Evolutionary conservation across 1,140 invertebrate species (phyloP).

Genomic region (Zaprionus capensis): DNA sequence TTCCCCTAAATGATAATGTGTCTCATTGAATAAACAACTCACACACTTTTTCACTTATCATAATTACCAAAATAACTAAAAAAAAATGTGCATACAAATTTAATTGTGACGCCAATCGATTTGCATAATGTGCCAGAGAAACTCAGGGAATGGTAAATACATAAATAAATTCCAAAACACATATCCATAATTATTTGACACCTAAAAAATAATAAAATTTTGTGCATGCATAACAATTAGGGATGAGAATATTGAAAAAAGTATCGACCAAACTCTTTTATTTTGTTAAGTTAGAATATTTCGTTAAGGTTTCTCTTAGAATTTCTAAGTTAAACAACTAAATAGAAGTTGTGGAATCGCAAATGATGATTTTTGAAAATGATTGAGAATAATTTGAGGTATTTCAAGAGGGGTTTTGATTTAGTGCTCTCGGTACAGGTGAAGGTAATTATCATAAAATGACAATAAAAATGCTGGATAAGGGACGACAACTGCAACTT

Average conservation of each 20-base stretch:
- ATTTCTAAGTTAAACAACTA: neutral
- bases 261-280: neutral
- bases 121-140: constrained; percentile 38
- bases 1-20: neutral
- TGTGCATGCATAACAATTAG: constrained; percentile 49
- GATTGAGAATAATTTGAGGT: constrained; percentile 15
- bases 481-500: constrained; percentile 48
- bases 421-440: constrained; percentile 9
- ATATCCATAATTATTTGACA: constrained; percentile 71
- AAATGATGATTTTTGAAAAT: constrained; percentile 22
- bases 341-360: neutral
- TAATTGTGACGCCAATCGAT: constrained; percentile 32
- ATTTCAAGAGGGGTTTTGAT: constrained; percentile 17
- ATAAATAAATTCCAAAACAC: constrained; percentile 19
- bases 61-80: constrained; percentile 34
- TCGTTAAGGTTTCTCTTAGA: neutral
- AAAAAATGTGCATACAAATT: constrained; percentile 26
- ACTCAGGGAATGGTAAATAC: constrained; percentile 15
- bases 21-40: constrained; percentile 30
- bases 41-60: constrained; percentile 30
- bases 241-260: constrained; percentile 2
- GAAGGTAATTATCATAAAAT: constrained; percentile 71
- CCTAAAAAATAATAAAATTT: constrained; percentile 45
- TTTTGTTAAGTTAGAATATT: too few species aligned
- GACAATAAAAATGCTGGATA: constrained; percentile 69